Evolutionary conservation across 2,797 vertebrate genomes (phyloP).

Genomic region (Falco concolor): DNA sequence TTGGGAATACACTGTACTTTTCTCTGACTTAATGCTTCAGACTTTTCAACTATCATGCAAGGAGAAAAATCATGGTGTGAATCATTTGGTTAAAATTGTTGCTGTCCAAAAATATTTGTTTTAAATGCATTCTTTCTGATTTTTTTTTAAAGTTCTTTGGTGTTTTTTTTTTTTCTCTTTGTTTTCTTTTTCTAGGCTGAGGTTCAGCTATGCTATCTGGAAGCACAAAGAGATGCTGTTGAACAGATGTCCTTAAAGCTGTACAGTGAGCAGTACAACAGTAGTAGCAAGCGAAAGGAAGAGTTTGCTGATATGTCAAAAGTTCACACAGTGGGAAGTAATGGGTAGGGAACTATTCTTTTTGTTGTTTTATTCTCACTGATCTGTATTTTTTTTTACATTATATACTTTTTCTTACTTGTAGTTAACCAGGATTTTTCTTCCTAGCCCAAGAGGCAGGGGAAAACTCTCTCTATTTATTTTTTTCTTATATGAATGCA

Average conservation of each 20-base stretch:
- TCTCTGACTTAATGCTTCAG: neutral
- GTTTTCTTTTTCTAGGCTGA: slow-evolving; percentile 79
- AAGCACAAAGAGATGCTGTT: slow-evolving; percentile 86
- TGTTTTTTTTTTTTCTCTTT: slow-evolving; percentile 32
- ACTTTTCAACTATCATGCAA: slow-evolving; percentile 7
- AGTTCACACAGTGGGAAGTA: slow-evolving; percentile 80
- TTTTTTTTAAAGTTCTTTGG: neutral
- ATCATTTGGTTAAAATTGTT: slow-evolving; percentile 14
- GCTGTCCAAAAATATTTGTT: slow-evolving; percentile 24
- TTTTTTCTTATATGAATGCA: neutral
- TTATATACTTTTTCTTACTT: neutral
- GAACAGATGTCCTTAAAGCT: slow-evolving; percentile 91
- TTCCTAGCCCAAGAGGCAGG: neutral
- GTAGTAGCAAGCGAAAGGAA: slow-evolving; percentile 77
- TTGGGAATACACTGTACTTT: slow-evolving; percentile 9
- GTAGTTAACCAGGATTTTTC: slow-evolving; percentile 34
- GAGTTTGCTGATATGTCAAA: slow-evolving; percentile 81
- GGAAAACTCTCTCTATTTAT: neutral
- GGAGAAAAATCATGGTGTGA: neutral
- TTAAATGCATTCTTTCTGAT: slow-evolving; percentile 59
- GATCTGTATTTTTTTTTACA: slow-evolving; percentile 52
- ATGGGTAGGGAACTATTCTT: slow-evolving; percentile 81
- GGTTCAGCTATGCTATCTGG: slow-evolving; percentile 79
- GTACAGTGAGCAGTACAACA: slow-evolving; percentile 81
- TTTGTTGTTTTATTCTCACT: slow-evolving; percentile 75